Conservation (phyloP, 37 sponge, comb jelly and placozoan species). For the Halisarca cf. caerulea region DNA sequence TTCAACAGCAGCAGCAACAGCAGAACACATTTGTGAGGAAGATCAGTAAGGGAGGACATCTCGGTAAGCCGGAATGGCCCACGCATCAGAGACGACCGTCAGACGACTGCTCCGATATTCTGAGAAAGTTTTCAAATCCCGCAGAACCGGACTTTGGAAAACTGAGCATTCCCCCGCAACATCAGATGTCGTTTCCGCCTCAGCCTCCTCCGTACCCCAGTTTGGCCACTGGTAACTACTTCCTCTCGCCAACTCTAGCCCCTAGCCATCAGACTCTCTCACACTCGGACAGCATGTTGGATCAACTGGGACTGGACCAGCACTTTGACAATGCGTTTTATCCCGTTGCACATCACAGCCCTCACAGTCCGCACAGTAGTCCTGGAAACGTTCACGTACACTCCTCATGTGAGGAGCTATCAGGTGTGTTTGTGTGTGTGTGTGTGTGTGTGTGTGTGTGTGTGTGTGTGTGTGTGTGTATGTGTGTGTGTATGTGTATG, state of each 20-base stretch:
- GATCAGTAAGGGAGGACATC: slow-evolving; percentile 17
- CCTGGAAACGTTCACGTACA: too few relatives aligned
- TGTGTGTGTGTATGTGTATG: too few relatives aligned
- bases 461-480: too few relatives aligned
- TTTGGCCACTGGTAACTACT: neutral
- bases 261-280: neutral
- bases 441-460: neutral
- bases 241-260: neutral
- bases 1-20: neutral
- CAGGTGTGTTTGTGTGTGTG: too few relatives aligned
- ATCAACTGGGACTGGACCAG: slow-evolving; percentile 13
- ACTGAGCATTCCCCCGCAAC: neutral
- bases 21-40: slow-evolving; percentile 13
- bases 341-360: neutral
- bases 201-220: neutral
- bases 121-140: slow-evolving; percentile 54
- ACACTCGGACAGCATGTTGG: slow-evolving; percentile 15
- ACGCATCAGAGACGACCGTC: slow-evolving; percentile 65
- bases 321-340: neutral
- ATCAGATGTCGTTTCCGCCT: neutral
- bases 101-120: slow-evolving; percentile 55
- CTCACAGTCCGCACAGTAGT: neutral
- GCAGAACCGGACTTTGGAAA: neutral
- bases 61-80: slow-evolving; percentile 38
- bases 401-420: too few relatives aligned